These are phyloP conservation scores for Neogale vison DNA, from an alignment of 2,113 vertebrate species.

Conservation along the genomic window DNA sequence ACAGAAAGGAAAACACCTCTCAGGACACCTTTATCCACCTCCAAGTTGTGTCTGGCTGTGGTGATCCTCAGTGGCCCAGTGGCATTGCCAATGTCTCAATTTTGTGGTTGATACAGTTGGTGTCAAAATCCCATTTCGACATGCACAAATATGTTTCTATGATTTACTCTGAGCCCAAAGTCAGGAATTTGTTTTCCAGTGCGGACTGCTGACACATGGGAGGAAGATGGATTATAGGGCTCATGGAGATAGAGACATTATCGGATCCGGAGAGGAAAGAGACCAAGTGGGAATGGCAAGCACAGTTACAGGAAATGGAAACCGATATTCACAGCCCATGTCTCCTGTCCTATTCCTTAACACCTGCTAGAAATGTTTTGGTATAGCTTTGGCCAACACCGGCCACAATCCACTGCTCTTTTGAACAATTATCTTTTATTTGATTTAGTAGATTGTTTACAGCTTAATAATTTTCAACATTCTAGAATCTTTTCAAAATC, in stretches of 20 bases:
- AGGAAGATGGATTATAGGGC: slow-evolving; percentile 10
- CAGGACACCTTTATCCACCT: neutral
- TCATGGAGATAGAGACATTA: neutral
- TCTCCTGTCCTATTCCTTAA: rapidly evolving
- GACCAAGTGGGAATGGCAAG: neutral
- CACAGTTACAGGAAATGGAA: neutral
- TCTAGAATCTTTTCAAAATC: neutral
- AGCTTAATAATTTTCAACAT: neutral
- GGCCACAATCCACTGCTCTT: neutral
- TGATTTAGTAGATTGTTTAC: neutral
- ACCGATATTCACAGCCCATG: rapidly evolving
- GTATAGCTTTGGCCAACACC: rapidly evolving
- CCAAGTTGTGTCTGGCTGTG: neutral
- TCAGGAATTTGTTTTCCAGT: slow-evolving; percentile 36
- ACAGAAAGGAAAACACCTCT: neutral
- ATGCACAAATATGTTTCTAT: neutral
- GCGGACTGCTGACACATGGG: slow-evolving; percentile 3
- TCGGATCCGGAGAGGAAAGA: neutral
- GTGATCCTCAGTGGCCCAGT: rapidly evolving
- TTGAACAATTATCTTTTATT: neutral
- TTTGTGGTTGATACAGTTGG: neutral
- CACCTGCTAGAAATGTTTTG: rapidly evolving
- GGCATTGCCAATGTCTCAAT: neutral
- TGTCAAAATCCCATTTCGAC: slow-evolving; percentile 10
- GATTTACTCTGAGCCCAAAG: slow-evolving; percentile 20